Evolutionary conservation across 2,797 vertebrate genomes (phyloP), one percentile per base, ranked within the genome.

Genomic region (Phrynocephalus forsythii): DNA sequence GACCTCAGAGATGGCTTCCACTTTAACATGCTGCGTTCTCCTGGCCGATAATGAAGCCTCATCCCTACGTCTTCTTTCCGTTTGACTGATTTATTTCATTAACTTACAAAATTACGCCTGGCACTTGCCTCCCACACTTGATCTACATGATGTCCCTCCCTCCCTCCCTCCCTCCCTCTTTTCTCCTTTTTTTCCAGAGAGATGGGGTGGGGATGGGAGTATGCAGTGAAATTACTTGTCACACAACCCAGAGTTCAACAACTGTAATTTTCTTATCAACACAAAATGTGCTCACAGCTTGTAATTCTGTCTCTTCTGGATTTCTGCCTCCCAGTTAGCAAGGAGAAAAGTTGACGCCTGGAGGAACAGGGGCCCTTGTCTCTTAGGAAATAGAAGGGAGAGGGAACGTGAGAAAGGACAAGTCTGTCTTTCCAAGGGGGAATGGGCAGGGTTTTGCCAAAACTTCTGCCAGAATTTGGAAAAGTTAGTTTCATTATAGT

Each of bases 61-160:
- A 78, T 91, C 86, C 63, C 90, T 76, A 52, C 91, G 85, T 73
- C 26, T 94, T 91, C 86, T 92, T 94, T 93, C 91, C 86, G 84
- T 86, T 91, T 90, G 90, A 86, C 67, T 95, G 92, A 94, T 93
- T 95, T 93, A 92, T 89, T 93, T 93, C 90, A 95, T 96, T 93
- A 93, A 92, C 83, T 52, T 92, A 85, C 87, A 92, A 82, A 94
- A 92, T 94, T 91, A 90, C 18, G 86, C 87, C 89, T 95, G 94
- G 93, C 95, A 95, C 73, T 79, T 93, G 90, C 92, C 92, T 95
- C 95, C 96, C 92, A 96, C 95, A 86, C 82, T 20, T 83, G 82
- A 92, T 80, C 90, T 88, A 68, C 87, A 81, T 44, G 69, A 84
- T 88, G 92, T 73, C 89, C 91, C 20, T 15, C 15, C 2, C 18